Conservation (phyloP, 2,113 vertebrate species). For the Connochaetes taurinus region DNA sequence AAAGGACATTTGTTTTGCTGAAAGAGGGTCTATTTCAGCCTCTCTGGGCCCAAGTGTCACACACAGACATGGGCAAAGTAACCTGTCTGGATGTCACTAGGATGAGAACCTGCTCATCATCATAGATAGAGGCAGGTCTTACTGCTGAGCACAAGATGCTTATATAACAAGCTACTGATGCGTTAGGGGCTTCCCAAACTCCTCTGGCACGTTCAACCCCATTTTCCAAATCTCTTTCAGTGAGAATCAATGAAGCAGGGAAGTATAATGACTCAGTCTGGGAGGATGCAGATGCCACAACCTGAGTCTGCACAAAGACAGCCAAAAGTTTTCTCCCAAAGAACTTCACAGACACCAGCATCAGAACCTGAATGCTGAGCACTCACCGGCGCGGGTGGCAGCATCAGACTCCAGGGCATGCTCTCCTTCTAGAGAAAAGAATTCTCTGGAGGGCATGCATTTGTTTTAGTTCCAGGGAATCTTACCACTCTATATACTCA, state of each 20-base stretch:
- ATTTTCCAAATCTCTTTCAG: constrained; percentile 22
- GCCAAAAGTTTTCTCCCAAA: background rate
- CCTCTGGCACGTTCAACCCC: background rate
- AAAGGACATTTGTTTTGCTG: background rate
- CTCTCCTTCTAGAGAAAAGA: background rate
- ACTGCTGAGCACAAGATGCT: background rate
- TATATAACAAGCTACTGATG: background rate
- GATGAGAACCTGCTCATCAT: background rate
- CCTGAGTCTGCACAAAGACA: background rate
- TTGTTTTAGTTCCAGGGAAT: background rate
- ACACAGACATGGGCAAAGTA: background rate
- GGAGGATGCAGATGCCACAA: background rate
- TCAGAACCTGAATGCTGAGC: background rate
- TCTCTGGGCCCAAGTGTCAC: background rate
- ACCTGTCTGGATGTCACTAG: background rate
- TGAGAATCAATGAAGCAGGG: background rate
- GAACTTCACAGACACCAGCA: background rate
- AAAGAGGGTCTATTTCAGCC: background rate
- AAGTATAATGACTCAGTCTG: background rate
- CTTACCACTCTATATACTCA: background rate
- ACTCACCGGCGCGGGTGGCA: fast-evolving
- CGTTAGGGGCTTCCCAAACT: background rate
- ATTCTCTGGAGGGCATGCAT: background rate
- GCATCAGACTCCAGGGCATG: background rate
- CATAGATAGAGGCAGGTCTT: background rate